These are phyloP conservation scores for Plestiodon gilberti DNA, from an alignment of 2,113 vertebrate genomes.

Conservation along the genomic window DNA sequence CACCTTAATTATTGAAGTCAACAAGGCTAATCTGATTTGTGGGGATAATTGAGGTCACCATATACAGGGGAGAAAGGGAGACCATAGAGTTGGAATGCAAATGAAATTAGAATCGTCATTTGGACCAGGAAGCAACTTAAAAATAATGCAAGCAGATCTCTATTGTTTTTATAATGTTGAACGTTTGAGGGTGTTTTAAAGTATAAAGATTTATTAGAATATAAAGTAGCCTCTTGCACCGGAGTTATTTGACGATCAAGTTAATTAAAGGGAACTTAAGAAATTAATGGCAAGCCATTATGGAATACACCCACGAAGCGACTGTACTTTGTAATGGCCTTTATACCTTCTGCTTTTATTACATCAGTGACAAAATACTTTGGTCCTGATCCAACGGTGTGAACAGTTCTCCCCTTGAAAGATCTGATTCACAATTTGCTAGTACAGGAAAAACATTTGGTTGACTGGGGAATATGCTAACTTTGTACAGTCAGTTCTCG, in stretches of 20 bases:
- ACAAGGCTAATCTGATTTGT: conserved; percentile 75
- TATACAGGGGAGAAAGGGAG: conserved; percentile 49
- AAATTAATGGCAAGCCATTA: conserved; percentile 45
- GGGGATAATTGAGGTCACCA: conserved; percentile 75
- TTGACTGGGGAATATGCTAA: too few species aligned
- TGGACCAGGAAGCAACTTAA: conserved; percentile 44
- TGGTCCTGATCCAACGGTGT: background rate
- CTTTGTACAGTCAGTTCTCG: too few species aligned
- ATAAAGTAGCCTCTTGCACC: conserved; percentile 36
- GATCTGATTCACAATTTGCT: too few species aligned
- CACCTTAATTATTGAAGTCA: conserved; percentile 70
- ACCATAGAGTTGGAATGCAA: conserved; percentile 56
- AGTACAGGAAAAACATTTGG: too few species aligned
- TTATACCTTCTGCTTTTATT: background rate
- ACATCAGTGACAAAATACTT: background rate
- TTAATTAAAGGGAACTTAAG: conserved; percentile 60
- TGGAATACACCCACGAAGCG: conserved; percentile 12
- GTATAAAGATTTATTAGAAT: conserved; percentile 34
- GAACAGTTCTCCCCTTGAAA: background rate
- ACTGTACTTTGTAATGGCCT: conserved; percentile 21
- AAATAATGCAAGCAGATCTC: conserved; percentile 37
- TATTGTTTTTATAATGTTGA: conserved; percentile 43
- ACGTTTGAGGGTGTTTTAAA: conserved; percentile 30
- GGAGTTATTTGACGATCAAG: conserved; percentile 33
- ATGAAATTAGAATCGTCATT: conserved; percentile 63